Percentiles rank a stretch among this genome's conserved stretches.
These are phyloP conservation scores for Nomada ruficornis DNA, from an alignment of 2,888 invertebrate species.

Conservation along the genomic window DNA sequence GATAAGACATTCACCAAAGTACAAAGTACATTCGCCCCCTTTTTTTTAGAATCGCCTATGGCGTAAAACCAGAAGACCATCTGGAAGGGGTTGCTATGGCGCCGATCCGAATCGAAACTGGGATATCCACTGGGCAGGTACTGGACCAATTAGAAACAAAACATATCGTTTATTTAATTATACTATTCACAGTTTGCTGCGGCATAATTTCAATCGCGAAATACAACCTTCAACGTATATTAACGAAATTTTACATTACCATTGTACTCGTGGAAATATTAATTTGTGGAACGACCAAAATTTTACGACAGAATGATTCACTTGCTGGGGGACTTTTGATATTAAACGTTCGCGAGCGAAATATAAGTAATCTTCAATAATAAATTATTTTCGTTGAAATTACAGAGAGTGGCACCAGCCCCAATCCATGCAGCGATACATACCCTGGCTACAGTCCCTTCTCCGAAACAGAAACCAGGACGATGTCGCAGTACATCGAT, in stretches of 20 bases:
- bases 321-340: too few species aligned
- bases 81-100: constrained; percentile 85
- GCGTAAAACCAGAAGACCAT: constrained; percentile 88
- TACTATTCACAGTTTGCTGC: too few species aligned
- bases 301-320: too few species aligned
- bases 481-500: constrained; percentile 86
- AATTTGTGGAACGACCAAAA: too few species aligned
- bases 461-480: constrained; percentile 88
- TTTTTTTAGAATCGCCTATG: constrained; percentile 87
- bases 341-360: background rate
- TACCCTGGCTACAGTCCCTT: constrained; percentile 89
- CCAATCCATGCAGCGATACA: constrained; percentile 86
- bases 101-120: constrained; percentile 93
- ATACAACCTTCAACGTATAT: too few species aligned
- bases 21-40: background rate
- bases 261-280: too few species aligned
- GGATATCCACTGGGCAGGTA: constrained; percentile 88
- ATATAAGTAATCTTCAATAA: background rate
- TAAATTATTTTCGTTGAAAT: background rate
- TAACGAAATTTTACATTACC: too few species aligned
- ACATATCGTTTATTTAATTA: background rate
- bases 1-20: constrained; percentile 16
- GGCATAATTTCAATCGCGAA: too few species aligned
- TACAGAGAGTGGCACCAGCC: constrained; percentile 86
- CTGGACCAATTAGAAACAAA: background rate